Percentiles rank a stretch among this genome's conserved stretches.
phyloP scores from a whole-genome alignment of 2,888 invertebrate genomes.

The Ormyrus nitidulus region DNA sequence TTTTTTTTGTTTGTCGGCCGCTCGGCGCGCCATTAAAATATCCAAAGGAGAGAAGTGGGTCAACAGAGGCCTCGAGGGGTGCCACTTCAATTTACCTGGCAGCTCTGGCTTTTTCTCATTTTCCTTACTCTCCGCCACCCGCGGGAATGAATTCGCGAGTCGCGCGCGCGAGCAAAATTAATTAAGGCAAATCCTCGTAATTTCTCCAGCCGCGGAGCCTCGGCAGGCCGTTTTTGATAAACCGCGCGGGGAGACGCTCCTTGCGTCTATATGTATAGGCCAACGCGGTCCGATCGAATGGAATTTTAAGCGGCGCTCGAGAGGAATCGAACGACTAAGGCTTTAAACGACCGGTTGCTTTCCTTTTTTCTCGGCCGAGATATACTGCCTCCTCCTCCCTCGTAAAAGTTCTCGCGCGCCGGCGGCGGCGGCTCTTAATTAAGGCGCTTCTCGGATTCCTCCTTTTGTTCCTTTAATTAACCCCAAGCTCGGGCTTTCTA shows the following conservation, averaged over 20 bases:
- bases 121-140: no score
- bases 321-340: not conserved
- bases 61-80: not conserved
- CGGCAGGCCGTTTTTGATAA: no score
- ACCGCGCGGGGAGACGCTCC: not conserved
- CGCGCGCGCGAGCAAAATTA: not conserved
- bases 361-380: not conserved
- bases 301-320: not conserved
- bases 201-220: no score
- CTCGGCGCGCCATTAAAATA: slow-evolving; percentile 12
- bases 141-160: no score
- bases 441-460: slow-evolving; percentile 38
- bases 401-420: not conserved
- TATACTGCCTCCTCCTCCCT: not conserved
- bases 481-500: not conserved
- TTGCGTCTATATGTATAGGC: not conserved
- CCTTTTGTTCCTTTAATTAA: slow-evolving; percentile 54
- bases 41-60: slow-evolving; percentile 29
- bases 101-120: no score
- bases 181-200: no score
- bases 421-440: slow-evolving; percentile 40
- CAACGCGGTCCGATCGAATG: not conserved
- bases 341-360: not conserved
- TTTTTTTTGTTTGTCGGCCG: not conserved
- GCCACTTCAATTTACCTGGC: slow-evolving; percentile 5